These are phyloP conservation scores for Sylvia atricapilla DNA, from an alignment of 2,113 vertebrate genomes.

Conservation along the genomic window DNA sequence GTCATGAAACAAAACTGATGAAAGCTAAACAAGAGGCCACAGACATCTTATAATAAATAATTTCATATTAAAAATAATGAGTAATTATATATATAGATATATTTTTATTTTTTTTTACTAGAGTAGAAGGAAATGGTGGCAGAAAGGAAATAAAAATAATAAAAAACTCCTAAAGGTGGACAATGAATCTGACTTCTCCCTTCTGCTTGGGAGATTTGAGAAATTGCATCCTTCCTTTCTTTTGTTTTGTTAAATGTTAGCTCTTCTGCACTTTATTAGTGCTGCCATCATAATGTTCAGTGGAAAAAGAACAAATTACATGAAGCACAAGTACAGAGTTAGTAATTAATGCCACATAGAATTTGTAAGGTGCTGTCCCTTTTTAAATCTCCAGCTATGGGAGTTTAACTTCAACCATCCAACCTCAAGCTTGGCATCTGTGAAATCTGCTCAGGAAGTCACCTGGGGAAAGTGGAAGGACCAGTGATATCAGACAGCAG, in stretches of 20 bases:
- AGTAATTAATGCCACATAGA: neutral
- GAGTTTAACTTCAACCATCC: neutral
- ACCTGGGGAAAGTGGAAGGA: neutral
- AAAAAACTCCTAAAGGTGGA: neutral
- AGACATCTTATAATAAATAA: neutral
- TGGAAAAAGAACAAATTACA: neutral
- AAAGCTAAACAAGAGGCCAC: neutral
- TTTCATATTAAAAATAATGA: neutral
- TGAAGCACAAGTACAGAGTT: neutral
- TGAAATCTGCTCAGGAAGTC: neutral
- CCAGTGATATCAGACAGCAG: constrained; percentile 12
- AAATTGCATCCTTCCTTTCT: neutral
- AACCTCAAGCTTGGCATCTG: neutral
- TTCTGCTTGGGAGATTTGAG: neutral
- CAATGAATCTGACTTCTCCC: neutral
- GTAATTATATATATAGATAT: neutral
- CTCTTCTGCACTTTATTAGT: neutral
- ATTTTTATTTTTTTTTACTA: neutral
- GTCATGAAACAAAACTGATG: neutral
- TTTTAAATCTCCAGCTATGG: neutral
- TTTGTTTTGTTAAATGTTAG: neutral
- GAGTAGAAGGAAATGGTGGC: neutral
- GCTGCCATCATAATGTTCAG: neutral
- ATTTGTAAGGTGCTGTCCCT: neutral
- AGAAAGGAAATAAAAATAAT: neutral